These are phyloP conservation scores for Atherinosoma microstoma DNA, from an alignment of 2,797 vertebrate genomes.

Conservation along the genomic window DNA sequence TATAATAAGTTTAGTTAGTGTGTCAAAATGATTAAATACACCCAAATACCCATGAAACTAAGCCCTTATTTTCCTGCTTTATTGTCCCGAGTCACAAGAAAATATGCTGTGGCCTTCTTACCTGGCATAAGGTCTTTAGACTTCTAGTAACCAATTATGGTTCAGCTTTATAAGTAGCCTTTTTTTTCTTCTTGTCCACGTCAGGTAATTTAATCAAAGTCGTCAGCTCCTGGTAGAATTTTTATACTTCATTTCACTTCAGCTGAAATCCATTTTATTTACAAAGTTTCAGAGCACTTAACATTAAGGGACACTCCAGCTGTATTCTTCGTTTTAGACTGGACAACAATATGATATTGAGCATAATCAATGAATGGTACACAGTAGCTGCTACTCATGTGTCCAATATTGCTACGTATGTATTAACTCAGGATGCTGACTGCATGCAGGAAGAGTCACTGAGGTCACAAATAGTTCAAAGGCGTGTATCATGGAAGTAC, in stretches of 20 bases:
- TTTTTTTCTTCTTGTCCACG: not conserved
- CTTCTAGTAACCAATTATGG: slow-evolving; percentile 28
- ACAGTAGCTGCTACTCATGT: slow-evolving; percentile 55
- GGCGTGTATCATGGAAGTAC: slow-evolving; percentile 40
- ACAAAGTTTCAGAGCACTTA: not conserved
- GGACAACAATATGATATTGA: slow-evolving; percentile 51
- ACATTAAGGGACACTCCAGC: slow-evolving; percentile 10
- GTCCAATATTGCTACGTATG: slow-evolving; percentile 61
- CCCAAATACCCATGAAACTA: slow-evolving; percentile 32
- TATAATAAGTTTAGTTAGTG: slow-evolving; percentile 53
- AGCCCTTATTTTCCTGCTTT: slow-evolving; percentile 18
- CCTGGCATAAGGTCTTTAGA: slow-evolving; percentile 26
- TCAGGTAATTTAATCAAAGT: not conserved
- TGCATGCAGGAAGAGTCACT: slow-evolving; percentile 57
- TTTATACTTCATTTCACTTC: not conserved
- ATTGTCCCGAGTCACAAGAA: slow-evolving; percentile 31
- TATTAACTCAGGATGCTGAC: slow-evolving; percentile 65
- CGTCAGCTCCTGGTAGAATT: not conserved
- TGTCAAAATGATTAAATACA: slow-evolving; percentile 68
- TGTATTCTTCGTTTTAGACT: slow-evolving; percentile 40
- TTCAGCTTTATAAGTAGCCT: slow-evolving; percentile 8
- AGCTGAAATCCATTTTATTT: not conserved
- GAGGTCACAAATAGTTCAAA: slow-evolving; percentile 66
- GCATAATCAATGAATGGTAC: slow-evolving; percentile 70
- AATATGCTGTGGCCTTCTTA: slow-evolving; percentile 24